phyloP scores from a whole-genome alignment of 2,113 vertebrate species.

The Diadophis punctatus region DNA sequence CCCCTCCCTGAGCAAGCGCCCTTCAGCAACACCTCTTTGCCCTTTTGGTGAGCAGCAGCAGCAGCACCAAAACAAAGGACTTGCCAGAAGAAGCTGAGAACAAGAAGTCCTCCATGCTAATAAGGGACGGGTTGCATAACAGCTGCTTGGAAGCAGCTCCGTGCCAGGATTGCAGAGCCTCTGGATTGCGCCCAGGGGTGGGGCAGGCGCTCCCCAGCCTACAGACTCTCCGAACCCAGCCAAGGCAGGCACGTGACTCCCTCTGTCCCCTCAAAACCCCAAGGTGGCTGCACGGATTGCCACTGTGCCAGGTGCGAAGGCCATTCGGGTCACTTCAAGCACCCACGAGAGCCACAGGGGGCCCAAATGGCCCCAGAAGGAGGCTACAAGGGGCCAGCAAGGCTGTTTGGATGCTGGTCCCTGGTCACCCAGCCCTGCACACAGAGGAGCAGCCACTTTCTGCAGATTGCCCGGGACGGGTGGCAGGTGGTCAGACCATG shows the following conservation, averaged over 20 bases:
- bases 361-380: background rate
- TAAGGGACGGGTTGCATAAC: background rate
- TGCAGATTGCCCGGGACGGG: background rate
- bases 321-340: too few species aligned
- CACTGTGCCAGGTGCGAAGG: too few species aligned
- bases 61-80: background rate
- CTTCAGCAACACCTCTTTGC: rapidly evolving
- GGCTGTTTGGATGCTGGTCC: background rate
- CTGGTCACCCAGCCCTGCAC: background rate
- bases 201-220: background rate
- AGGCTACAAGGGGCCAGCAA: background rate
- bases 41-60: background rate
- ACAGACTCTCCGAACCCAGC: background rate
- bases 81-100: background rate
- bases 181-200: background rate
- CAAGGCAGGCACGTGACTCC: background rate
- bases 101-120: background rate
- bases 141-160: background rate
- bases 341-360: background rate
- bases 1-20: background rate
- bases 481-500: background rate
- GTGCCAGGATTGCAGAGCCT: background rate
- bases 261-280: background rate
- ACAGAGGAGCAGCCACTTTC: background rate
- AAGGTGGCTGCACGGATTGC: background rate